A percentile compares a stretch with the other conserved stretches of the same genome.
Evolutionary conservation across 30 jellyfish, hydroid and myxozoan genomes (phyloP).

Genomic region (Rhopilema esculentum): DNA sequence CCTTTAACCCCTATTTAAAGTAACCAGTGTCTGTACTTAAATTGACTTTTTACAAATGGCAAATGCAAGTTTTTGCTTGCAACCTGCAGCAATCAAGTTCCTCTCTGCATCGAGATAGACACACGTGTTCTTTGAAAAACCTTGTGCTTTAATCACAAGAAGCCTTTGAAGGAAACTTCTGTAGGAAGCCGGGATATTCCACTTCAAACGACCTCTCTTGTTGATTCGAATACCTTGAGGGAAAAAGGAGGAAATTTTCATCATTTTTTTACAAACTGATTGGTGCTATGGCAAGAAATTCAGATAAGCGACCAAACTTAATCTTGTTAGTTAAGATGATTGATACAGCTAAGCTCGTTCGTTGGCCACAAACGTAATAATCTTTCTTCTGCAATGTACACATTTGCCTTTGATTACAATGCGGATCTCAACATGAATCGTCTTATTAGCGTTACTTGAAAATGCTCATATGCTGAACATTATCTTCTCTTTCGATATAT

Average conservation of each 20-base stretch:
- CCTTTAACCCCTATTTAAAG: no score
- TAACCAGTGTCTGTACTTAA: neutral
- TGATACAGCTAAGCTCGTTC: neutral
- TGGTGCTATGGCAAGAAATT: neutral
- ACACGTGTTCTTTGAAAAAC: neutral
- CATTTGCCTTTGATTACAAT: neutral
- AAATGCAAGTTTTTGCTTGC: neutral
- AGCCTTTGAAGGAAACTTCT: neutral
- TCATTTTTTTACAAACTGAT: neutral
- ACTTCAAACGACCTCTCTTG: slow-evolving; percentile 35
- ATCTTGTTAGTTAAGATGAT: neutral
- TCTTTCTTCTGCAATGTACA: neutral
- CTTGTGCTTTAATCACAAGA: neutral
- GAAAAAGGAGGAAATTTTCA: neutral
- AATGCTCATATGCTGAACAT: no score
- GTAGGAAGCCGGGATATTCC: neutral
- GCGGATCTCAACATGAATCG: neutral
- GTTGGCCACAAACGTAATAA: neutral
- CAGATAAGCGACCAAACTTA: neutral
- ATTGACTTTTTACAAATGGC: slow-evolving; percentile 1
- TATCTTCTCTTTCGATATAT: no score
- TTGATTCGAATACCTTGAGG: slow-evolving; percentile 16
- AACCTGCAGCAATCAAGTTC: neutral
- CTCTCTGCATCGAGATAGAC: slow-evolving; percentile 2
- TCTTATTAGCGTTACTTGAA: no score